These are phyloP conservation scores for Emydoidea blandingii DNA, from an alignment of 2,797 vertebrate species.

Conservation along the genomic window DNA sequence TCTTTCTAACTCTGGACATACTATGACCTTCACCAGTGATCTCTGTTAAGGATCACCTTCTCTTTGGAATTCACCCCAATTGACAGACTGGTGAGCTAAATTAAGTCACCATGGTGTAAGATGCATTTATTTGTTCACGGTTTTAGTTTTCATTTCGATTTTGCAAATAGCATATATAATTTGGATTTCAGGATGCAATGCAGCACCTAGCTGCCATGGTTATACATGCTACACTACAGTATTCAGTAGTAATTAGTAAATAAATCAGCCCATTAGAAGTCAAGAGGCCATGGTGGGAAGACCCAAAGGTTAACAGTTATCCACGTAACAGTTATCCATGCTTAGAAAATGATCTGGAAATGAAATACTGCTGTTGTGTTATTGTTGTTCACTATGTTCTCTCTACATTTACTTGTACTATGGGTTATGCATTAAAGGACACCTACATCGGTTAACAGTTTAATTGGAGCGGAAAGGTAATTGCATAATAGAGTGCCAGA, in stretches of 20 bases:
- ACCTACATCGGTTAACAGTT: not conserved
- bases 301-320: not conserved
- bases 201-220: not conserved
- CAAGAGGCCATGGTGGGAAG: not conserved
- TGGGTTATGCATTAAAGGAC: not conserved
- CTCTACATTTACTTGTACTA: not conserved
- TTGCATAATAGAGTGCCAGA: not conserved
- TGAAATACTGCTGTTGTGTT: not conserved
- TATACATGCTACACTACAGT: not conserved
- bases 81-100: not conserved
- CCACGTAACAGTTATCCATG: not conserved
- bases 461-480: conserved; percentile 20
- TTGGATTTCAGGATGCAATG: not conserved
- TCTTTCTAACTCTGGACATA: not conserved
- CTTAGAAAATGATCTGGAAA: conserved; percentile 20
- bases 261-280: not conserved
- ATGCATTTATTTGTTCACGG: not conserved
- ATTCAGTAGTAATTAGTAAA: not conserved
- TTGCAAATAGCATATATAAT: conserved; percentile 26
- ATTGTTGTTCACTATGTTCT: not conserved
- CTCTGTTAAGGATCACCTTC: not conserved
- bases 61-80: not conserved
- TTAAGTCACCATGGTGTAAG: not conserved
- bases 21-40: not conserved
- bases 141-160: not conserved